Evolutionary conservation across 1,140 invertebrate genomes (phyloP).

Genomic region (Monomorium pharaonis): DNA sequence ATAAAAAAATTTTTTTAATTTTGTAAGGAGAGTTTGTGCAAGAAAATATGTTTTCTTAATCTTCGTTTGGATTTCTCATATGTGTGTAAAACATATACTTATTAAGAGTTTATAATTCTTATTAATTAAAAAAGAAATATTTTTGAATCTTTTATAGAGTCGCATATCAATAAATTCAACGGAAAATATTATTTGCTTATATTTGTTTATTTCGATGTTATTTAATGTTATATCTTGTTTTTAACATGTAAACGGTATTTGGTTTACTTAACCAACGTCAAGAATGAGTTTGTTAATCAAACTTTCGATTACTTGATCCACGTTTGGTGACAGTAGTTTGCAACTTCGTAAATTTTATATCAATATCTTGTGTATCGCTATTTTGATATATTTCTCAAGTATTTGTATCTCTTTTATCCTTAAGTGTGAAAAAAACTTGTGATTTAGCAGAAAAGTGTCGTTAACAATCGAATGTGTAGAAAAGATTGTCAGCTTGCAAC

Average conservation of each 20-base stretch:
- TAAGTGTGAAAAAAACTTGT: background rate
- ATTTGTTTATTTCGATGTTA: slow-evolving; percentile 34
- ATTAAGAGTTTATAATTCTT: slow-evolving; percentile 6
- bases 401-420: background rate
- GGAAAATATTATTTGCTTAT: background rate
- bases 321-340: background rate
- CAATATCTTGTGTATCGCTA: slow-evolving; percentile 30
- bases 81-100: slow-evolving; percentile 1
- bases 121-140: slow-evolving; percentile 12
- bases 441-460: background rate
- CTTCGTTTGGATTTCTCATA: background rate
- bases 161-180: slow-evolving; percentile 13
- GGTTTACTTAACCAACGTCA: slow-evolving; percentile 64
- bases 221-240: slow-evolving; percentile 22
- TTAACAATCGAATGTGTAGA: background rate
- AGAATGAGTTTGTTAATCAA: slow-evolving; percentile 82
- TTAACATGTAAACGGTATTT: background rate
- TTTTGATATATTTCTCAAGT: slow-evolving; percentile 33
- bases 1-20: slow-evolving; percentile 2
- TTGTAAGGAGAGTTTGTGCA: background rate
- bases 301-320: slow-evolving; percentile 81
- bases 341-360: slow-evolving; percentile 39
- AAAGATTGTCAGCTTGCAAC: background rate
- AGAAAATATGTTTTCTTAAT: background rate
- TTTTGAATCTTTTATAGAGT: slow-evolving; percentile 12